These are phyloP conservation scores for Mesorhabditis spiculigera DNA, from an alignment of 2,888 invertebrate species.

Conservation along the genomic window DNA sequence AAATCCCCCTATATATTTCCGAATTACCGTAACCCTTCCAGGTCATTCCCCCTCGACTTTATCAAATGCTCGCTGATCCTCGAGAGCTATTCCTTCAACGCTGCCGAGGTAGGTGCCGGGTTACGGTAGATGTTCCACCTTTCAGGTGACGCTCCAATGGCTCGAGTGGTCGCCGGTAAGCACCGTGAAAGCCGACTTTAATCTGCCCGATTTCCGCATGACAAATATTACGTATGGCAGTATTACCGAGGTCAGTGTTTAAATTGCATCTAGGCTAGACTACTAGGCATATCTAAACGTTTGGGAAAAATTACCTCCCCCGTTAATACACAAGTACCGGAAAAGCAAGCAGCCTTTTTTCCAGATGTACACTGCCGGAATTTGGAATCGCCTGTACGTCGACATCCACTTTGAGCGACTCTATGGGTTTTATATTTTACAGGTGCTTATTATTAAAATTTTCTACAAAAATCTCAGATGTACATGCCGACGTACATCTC, in stretches of 20 bases:
- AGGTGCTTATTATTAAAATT: conserved; percentile 23
- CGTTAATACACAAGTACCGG: too few species aligned
- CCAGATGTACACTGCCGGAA: conserved; percentile 54
- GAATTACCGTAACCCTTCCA: background rate
- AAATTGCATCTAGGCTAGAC: too few species aligned
- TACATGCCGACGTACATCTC: conserved; percentile 57
- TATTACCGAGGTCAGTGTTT: conserved; percentile 32
- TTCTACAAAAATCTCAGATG: conserved; percentile 35
- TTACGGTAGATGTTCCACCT: background rate
- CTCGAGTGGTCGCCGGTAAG: conserved; percentile 54
- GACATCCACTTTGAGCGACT: conserved; percentile 52
- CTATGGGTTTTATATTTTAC: conserved; percentile 56
- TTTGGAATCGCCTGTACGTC: conserved; percentile 55
- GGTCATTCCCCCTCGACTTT: conserved; percentile 48
- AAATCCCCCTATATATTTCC: background rate
- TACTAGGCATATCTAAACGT: too few species aligned
- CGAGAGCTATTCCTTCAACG: conserved; percentile 54
- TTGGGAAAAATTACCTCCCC: too few species aligned
- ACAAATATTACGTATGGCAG: conserved; percentile 51
- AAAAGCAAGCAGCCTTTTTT: background rate
- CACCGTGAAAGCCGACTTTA: conserved; percentile 47
- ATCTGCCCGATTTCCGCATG: conserved; percentile 54
- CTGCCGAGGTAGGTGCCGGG: conserved; percentile 41
- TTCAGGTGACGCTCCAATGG: conserved; percentile 50
- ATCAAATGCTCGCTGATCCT: conserved; percentile 51